Evolutionary conservation across 2,888 invertebrate genomes (phyloP).

Genomic region (Ichneumoninae sp.): DNA sequence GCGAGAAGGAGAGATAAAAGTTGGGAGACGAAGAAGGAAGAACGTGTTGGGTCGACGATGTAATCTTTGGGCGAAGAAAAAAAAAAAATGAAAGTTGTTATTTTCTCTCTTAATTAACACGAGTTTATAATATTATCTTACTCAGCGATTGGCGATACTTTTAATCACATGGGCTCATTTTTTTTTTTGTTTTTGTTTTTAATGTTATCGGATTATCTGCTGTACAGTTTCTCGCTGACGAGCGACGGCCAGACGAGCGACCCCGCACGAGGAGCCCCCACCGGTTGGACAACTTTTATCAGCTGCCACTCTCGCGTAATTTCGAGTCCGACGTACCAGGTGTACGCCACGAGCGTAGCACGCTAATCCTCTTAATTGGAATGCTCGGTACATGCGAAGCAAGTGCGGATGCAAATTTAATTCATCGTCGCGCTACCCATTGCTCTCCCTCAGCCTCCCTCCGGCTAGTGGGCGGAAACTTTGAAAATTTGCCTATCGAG

Average conservation of each 20-base stretch:
- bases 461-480: neutral
- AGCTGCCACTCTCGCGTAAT: constrained; percentile 51
- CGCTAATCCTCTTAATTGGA: constrained; percentile 52
- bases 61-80: constrained; percentile 1
- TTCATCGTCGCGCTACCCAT: constrained; percentile 24
- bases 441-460: neutral
- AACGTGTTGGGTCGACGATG: neutral
- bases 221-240: neutral
- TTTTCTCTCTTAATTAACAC: constrained; percentile 1
- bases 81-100: neutral
- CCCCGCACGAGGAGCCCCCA: neutral
- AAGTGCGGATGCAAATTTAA: constrained; percentile 41
- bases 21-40: neutral
- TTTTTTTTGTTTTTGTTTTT: neutral
- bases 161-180: constrained; percentile 5
- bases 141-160: neutral
- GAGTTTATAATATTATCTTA: neutral
- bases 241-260: neutral
- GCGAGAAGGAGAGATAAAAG: neutral
- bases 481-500: neutral
- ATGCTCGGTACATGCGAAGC: constrained; percentile 28
- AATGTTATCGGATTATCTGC: constrained; percentile 19
- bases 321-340: constrained; percentile 19
- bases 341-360: constrained; percentile 19
- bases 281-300: constrained; percentile 33